A percentile compares a stretch with the other conserved stretches of the same genome.
Conservation (phyloP, 2,797 vertebrate genomes). For the Bovichtus variegatus region DNA sequence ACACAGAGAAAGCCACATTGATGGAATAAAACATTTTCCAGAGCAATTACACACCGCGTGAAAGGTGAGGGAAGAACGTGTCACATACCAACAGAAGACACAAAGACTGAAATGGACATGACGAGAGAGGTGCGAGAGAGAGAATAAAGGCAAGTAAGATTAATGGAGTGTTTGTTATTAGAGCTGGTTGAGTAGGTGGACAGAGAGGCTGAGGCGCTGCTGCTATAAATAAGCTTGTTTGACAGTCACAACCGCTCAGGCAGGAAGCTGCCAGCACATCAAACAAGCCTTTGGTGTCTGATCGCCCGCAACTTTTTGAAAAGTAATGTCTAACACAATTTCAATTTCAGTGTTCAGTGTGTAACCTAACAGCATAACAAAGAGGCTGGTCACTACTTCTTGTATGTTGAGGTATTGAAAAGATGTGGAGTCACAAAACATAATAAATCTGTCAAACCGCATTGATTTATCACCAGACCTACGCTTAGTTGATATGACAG, state of each 20-base stretch:
- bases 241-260: slow-evolving; percentile 51
- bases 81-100: slow-evolving; percentile 19
- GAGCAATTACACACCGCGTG: slow-evolving; percentile 31
- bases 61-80: slow-evolving; percentile 29
- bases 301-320: slow-evolving; percentile 7
- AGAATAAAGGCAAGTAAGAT: slow-evolving; percentile 51
- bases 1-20: slow-evolving; percentile 20
- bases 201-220: slow-evolving; percentile 20
- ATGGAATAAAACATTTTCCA: slow-evolving; percentile 9
- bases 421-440: background rate
- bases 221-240: slow-evolving; percentile 70
- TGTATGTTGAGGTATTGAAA: slow-evolving; percentile 6
- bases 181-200: slow-evolving; percentile 48
- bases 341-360: background rate
- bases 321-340: background rate
- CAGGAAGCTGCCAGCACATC: slow-evolving; percentile 50
- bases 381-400: background rate
- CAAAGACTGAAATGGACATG: slow-evolving; percentile 30
- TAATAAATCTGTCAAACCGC: slow-evolving; percentile 1
- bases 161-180: slow-evolving; percentile 61
- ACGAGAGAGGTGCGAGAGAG: slow-evolving; percentile 10
- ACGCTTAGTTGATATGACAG: background rate
- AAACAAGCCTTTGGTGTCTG: slow-evolving; percentile 47
- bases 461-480: slow-evolving; percentile 3
- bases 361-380: background rate